Evolutionary conservation across 2,888 invertebrate genomes (phyloP).

Genomic region (Cybosia mesomella): DNA sequence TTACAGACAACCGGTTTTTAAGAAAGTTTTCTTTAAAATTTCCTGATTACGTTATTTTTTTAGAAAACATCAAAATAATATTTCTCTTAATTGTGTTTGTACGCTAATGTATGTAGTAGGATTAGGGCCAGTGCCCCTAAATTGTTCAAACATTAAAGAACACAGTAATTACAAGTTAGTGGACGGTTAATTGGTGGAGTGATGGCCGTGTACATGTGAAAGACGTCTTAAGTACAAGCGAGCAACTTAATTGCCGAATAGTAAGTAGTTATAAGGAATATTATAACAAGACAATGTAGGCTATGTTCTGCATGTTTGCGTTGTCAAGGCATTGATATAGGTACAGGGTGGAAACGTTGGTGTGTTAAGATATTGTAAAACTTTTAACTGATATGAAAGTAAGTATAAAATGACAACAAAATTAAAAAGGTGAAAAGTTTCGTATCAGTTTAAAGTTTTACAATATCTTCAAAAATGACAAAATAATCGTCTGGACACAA

Average conservation of each 20-base stretch:
- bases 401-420: too few species aligned
- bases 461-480: too few species aligned
- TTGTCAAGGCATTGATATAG: too few species aligned
- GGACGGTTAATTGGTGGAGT: constrained; percentile 33
- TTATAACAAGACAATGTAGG: constrained; percentile 22
- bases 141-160: constrained; percentile 2
- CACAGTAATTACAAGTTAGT: constrained; percentile 24
- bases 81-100: background rate
- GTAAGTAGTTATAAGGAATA: background rate
- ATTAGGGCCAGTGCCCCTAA: background rate
- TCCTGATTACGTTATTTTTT: background rate
- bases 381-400: too few species aligned
- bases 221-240: constrained; percentile 23
- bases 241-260: constrained; percentile 33
- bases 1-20: too few species aligned
- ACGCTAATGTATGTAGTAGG: background rate
- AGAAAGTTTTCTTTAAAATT: too few species aligned
- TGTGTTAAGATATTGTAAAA: too few species aligned
- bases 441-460: too few species aligned
- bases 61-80: background rate
- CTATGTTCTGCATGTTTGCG: constrained; percentile 20
- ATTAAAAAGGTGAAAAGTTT: too few species aligned
- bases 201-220: constrained; percentile 29
- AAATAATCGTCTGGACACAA: too few species aligned
- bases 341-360: too few species aligned